A percentile compares a stretch with the other conserved stretches of the same genome.
These are phyloP conservation scores for Gastrophryne carolinensis DNA, from an alignment of 2,797 vertebrate species.

Conservation along the genomic window DNA sequence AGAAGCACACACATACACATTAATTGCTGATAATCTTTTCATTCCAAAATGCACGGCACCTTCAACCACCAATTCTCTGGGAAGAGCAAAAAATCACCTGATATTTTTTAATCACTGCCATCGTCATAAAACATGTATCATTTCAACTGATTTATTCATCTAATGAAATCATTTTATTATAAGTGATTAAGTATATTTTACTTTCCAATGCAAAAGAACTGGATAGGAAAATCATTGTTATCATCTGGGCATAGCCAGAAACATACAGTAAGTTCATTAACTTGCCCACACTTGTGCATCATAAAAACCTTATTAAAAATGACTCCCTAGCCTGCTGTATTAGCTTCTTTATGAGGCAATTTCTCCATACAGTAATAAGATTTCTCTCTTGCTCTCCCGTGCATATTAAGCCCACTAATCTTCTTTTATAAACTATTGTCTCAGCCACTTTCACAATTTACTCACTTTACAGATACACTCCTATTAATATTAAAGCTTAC, in stretches of 20 bases:
- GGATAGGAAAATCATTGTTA: conserved; percentile 87
- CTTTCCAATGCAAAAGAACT: conserved; percentile 83
- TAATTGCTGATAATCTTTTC: conserved; percentile 1
- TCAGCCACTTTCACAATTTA: conserved; percentile 81
- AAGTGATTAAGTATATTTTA: conserved; percentile 82
- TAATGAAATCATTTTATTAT: conserved; percentile 79
- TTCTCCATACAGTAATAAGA: conserved; percentile 97
- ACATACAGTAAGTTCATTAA: conserved; percentile 96
- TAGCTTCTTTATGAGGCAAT: conserved; percentile 99
- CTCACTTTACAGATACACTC: conserved; percentile 78
- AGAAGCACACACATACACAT: background rate
- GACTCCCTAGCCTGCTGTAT: conserved; percentile 96
- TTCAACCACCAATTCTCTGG: background rate
- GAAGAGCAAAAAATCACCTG: conserved; percentile 55
- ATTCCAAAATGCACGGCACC: background rate
- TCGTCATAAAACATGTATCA: conserved; percentile 58
- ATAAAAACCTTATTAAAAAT: conserved; percentile 99
- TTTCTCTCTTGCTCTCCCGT: conserved; percentile 98
- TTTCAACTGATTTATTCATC: conserved; percentile 76
- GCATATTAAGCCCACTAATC: conserved; percentile 99
- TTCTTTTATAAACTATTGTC: conserved; percentile 93
- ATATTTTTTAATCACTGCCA: conserved; percentile 61
- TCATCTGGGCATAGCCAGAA: conserved; percentile 94
- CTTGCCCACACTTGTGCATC: conserved; percentile 95
- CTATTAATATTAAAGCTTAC: conserved; percentile 82